Evolutionary conservation across 2,888 invertebrate species (phyloP), one percentile per base, ranked within the genome.

Genomic region (Oasisia sp.): DNA sequence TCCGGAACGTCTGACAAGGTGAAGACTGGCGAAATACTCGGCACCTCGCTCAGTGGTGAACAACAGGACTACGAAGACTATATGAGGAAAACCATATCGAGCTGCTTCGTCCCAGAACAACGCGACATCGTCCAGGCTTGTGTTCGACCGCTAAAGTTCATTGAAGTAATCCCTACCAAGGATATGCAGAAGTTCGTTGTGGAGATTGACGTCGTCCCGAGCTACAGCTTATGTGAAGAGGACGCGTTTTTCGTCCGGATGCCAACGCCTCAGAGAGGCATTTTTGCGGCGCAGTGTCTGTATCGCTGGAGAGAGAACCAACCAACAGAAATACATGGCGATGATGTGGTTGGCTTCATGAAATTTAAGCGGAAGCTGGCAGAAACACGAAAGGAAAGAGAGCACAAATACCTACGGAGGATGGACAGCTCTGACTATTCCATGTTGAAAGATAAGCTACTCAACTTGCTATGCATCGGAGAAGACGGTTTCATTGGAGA

Each of bases 21-120:
- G 89, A 90, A 91, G 32, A 89, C 92, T 44, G 93, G 93, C 91
- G 92, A 93, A 90, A 92, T 94, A 27, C 74, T 91, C n/a, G 93
- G 93, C 32, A 91, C 92, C n/a, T 9, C 32, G 45, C 50, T 92
- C 89, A 27, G 74, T 12, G 38, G 89, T 44, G 92, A 93, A 2
- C 92, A 58, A 32, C 89, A 92, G 0, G 89, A 92, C 7, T 92
- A 92, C 56, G 92, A 93, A 45, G 50, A 91, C 90, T 44, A 44
- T 11, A 32, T 93, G 8, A 92, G 91, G n/a, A 92, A 93, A 44
- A 91, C 92, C 2, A 92, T 94, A 27, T 89, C 56, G 27, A 90
- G 91, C 45, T 91, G 92, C 74, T 94, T 94, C 91, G 92, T 45
- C 91, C 91, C 91, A 8, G 93, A 94, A 32, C 93, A 93, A 38